A percentile compares a stretch with the other conserved stretches of the same genome.
Evolutionary conservation across 2,888 invertebrate species (phyloP).

Genomic region (Stictocephala bisonia): DNA sequence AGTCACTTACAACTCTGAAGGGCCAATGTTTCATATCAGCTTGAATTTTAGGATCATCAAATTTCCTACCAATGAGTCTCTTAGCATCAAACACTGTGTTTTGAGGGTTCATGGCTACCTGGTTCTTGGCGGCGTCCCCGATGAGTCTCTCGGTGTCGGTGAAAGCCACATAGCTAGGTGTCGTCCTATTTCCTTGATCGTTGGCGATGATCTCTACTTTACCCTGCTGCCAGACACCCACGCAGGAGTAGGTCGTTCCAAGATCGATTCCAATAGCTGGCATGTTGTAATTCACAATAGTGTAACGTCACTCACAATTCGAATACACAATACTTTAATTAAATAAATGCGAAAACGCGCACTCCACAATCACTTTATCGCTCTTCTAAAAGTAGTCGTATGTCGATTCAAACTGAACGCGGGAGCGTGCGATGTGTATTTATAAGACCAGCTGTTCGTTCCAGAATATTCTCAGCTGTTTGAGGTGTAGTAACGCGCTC

Average conservation of each 20-base stretch:
- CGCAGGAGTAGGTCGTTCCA: constrained; percentile 90
- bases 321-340: too few species aligned
- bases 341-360: too few species aligned
- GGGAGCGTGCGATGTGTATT: too few species aligned
- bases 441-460: too few species aligned
- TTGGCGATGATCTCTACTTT: constrained; percentile 89
- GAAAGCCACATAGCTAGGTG: constrained; percentile 89
- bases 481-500: too few species aligned
- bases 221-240: constrained; percentile 86
- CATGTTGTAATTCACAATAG: too few species aligned
- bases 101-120: constrained; percentile 68
- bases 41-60: constrained; percentile 78
- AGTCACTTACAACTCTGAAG: constrained; percentile 76
- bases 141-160: constrained; percentile 86
- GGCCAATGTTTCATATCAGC: constrained; percentile 88
- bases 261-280: constrained; percentile 82
- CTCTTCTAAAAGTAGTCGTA: too few species aligned
- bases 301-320: too few species aligned
- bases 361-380: too few species aligned
- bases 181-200: constrained; percentile 89
- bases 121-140: constrained; percentile 89
- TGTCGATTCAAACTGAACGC: too few species aligned
- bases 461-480: too few species aligned
- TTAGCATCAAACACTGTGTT: too few species aligned
- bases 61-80: constrained; percentile 73